These are phyloP conservation scores for Nannospalax galili DNA, from an alignment of 2,113 vertebrate genomes.

Conservation along the genomic window DNA sequence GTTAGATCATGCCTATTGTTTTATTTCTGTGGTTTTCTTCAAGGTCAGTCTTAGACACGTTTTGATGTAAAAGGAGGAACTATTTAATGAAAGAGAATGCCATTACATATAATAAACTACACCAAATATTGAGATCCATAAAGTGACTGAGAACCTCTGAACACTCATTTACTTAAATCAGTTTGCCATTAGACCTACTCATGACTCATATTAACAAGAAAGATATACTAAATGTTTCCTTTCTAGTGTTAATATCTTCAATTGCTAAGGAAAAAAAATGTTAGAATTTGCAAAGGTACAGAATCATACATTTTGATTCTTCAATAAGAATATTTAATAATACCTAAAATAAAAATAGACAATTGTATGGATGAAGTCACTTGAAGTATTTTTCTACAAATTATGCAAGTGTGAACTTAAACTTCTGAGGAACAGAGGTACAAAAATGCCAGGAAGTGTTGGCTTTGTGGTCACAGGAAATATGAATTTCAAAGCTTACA, in stretches of 20 bases:
- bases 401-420: background rate
- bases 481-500: background rate
- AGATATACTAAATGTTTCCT: background rate
- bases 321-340: background rate
- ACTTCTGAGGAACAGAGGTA: background rate
- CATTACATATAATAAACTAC: constrained; percentile 11
- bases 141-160: background rate
- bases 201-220: background rate
- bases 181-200: background rate
- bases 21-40: background rate
- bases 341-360: background rate
- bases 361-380: background rate
- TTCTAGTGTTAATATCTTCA: background rate
- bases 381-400: constrained; percentile 12
- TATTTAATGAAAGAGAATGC: background rate
- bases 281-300: background rate
- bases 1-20: background rate
- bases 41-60: constrained; percentile 12
- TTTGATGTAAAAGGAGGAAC: background rate
- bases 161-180: constrained; percentile 15
- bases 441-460: background rate
- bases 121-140: background rate
- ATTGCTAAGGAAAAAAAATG: background rate
- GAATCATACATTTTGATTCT: background rate
- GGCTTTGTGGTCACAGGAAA: background rate